A percentile compares a stretch with the other conserved stretches of the same genome.
These are phyloP conservation scores for Coilia nasus DNA, from an alignment of 2,797 vertebrate genomes.

Conservation along the genomic window DNA sequence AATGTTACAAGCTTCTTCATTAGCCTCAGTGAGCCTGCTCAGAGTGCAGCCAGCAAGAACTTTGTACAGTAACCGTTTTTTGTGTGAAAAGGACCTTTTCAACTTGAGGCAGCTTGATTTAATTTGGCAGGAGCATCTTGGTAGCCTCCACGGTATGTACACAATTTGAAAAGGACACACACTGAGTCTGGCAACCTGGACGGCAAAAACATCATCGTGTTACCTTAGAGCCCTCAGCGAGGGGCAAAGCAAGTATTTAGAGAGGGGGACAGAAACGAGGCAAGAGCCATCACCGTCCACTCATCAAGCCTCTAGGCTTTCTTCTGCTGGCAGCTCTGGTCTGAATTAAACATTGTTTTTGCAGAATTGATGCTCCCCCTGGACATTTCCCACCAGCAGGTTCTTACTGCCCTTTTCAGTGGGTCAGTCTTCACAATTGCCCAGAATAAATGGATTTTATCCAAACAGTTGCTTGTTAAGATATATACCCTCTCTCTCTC, in stretches of 20 bases:
- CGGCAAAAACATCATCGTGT: slow-evolving; percentile 37
- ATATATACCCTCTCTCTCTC: background rate
- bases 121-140: slow-evolving; percentile 43
- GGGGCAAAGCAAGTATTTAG: slow-evolving; percentile 63
- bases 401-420: slow-evolving; percentile 49
- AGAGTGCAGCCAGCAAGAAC: background rate
- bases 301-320: slow-evolving; percentile 50
- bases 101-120: slow-evolving; percentile 44
- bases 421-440: slow-evolving; percentile 46
- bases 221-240: slow-evolving; percentile 50
- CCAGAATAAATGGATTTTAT: slow-evolving; percentile 34
- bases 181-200: slow-evolving; percentile 40
- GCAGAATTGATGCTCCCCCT: slow-evolving; percentile 54
- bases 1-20: background rate
- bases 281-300: slow-evolving; percentile 40
- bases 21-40: background rate
- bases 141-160: slow-evolving; percentile 37
- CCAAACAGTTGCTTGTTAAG: slow-evolving; percentile 5
- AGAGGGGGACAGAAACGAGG: slow-evolving; percentile 34
- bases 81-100: slow-evolving; percentile 58
- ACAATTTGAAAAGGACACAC: slow-evolving; percentile 44
- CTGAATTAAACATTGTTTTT: slow-evolving; percentile 49
- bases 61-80: slow-evolving; percentile 14
- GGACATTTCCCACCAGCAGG: slow-evolving; percentile 54
- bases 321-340: slow-evolving; percentile 45